phyloP scores from a whole-genome alignment of 2,113 vertebrate species.

The Upupa epops region DNA sequence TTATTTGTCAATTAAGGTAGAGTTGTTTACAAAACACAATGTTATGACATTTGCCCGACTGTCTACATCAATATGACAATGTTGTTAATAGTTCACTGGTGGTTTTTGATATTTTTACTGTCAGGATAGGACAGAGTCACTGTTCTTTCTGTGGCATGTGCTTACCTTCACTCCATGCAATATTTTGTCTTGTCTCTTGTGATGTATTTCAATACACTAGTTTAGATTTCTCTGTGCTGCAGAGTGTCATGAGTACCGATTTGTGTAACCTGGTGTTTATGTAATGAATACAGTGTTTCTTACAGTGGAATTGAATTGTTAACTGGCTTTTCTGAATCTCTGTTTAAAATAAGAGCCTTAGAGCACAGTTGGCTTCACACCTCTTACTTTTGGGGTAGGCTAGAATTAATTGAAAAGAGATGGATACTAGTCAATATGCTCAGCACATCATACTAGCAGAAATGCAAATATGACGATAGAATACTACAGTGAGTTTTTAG shows the following conservation, averaged over 20 bases:
- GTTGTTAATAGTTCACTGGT: background rate
- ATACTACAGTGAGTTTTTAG: background rate
- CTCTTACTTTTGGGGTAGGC: background rate
- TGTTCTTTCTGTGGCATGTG: background rate
- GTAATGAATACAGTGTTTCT: background rate
- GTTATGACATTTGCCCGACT: background rate
- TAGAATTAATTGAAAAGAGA: background rate
- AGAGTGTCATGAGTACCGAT: background rate
- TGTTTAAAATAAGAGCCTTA: background rate
- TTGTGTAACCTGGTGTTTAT: constrained; percentile 10
- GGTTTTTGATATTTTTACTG: background rate
- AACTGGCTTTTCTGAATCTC: background rate
- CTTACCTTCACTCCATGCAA: background rate
- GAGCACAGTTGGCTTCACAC: background rate
- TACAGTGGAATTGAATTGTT: background rate
- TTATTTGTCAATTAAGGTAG: constrained; percentile 40
- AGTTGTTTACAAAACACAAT: constrained; percentile 4
- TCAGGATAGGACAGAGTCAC: background rate
- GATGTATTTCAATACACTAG: background rate
- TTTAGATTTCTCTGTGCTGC: background rate
- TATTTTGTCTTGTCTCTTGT: background rate
- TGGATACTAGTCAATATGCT: background rate
- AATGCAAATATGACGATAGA: background rate
- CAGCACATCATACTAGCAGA: background rate
- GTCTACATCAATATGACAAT: background rate